A percentile compares a stretch with the other conserved stretches of the same genome.
Conservation (phyloP, 2,888 invertebrate species). For the Keiferia lycopersicella region DNA sequence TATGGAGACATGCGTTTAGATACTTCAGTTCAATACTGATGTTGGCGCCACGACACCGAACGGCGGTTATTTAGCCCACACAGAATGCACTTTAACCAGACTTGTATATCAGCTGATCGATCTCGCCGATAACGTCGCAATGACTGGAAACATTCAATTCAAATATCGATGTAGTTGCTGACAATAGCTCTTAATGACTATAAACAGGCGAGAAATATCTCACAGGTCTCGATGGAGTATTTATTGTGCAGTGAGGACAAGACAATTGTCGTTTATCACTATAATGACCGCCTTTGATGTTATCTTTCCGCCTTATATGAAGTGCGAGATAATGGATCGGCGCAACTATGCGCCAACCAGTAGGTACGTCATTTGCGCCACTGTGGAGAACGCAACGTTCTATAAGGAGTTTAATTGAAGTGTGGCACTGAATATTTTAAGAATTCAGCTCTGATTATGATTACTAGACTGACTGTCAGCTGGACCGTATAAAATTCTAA, state of each 20-base stretch:
- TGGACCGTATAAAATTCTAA: neutral
- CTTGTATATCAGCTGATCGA: slow-evolving; percentile 63
- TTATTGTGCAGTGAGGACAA: slow-evolving; percentile 74
- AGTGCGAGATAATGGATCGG: slow-evolving; percentile 58
- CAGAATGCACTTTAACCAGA: slow-evolving; percentile 57
- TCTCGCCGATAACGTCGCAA: slow-evolving; percentile 63
- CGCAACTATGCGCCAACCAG: slow-evolving; percentile 40
- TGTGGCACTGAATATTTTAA: slow-evolving; percentile 18
- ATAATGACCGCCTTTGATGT: slow-evolving; percentile 76
- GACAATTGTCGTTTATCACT: slow-evolving; percentile 78
- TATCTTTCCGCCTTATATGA: slow-evolving; percentile 66
- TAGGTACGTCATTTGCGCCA: slow-evolving; percentile 34
- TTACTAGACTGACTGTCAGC: slow-evolving; percentile 43
- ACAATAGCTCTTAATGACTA: slow-evolving; percentile 76
- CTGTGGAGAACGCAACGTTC: slow-evolving; percentile 40
- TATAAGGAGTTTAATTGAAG: neutral
- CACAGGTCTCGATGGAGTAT: slow-evolving; percentile 67
- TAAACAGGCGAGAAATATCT: slow-evolving; percentile 71
- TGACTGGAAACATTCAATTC: slow-evolving; percentile 73
- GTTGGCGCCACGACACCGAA: slow-evolving; percentile 36
- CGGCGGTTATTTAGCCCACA: slow-evolving; percentile 45
- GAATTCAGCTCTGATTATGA: slow-evolving; percentile 47
- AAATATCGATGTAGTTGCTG: slow-evolving; percentile 67
- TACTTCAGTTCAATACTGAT: slow-evolving; percentile 27
- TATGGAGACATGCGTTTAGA: slow-evolving; percentile 15